These are phyloP conservation scores for Agapostemon virescens DNA, from an alignment of 2,888 invertebrate species.

Conservation along the genomic window DNA sequence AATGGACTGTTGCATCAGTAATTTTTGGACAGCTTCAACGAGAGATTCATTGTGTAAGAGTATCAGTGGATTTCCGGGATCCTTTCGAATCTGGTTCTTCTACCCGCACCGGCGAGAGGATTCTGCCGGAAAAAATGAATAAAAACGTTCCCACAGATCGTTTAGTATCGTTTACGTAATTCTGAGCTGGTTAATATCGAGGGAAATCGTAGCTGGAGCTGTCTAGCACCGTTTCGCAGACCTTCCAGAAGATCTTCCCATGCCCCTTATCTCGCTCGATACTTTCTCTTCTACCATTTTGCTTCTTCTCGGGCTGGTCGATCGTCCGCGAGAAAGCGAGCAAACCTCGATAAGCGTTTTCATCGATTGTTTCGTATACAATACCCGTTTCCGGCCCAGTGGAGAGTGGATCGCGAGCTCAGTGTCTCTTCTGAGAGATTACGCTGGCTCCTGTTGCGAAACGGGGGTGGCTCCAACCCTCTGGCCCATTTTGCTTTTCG, in stretches of 20 bases:
- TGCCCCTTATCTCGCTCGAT: conserved; percentile 4
- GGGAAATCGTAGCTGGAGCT: not conserved
- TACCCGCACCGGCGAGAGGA: not conserved
- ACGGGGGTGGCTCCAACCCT: not conserved
- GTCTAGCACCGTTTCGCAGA: not conserved
- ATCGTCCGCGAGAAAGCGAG: conserved; percentile 40
- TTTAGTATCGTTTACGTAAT: conserved; percentile 3
- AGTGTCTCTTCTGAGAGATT: not conserved
- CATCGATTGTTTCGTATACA: conserved; percentile 59
- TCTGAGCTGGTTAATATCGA: not conserved
- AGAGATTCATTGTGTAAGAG: not conserved
- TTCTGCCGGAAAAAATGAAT: not conserved
- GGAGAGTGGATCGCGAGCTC: not conserved
- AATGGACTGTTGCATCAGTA: not conserved
- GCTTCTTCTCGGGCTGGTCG: conserved; percentile 10
- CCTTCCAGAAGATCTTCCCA: not conserved
- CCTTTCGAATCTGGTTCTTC: not conserved
- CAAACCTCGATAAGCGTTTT: conserved; percentile 55
- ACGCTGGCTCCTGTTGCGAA: not conserved
- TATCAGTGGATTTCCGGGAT: not conserved
- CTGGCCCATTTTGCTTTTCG: not conserved
- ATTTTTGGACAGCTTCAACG: not conserved
- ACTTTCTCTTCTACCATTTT: conserved; percentile 27
- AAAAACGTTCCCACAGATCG: not conserved
- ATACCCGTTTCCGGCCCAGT: conserved; percentile 36